Percentiles rank a stretch among this genome's conserved stretches.
phyloP scores from a whole-genome alignment of 2,888 invertebrate genomes.

The Diachrysia chrysitis region DNA sequence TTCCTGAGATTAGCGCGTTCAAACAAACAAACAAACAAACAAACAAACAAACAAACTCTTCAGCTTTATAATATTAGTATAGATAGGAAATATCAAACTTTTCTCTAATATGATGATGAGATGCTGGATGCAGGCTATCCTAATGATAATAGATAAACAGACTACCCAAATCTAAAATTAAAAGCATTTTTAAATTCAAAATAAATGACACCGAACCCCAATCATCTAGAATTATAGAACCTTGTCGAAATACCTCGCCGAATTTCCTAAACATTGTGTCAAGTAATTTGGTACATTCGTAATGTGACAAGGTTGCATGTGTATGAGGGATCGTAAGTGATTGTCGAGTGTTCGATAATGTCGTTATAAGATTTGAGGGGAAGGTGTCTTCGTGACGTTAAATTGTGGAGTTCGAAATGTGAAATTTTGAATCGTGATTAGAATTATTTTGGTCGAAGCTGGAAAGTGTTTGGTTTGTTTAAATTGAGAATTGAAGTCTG shows the following conservation, averaged over 20 bases:
- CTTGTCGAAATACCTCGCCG: conserved; percentile 29
- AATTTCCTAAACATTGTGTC: conserved; percentile 35
- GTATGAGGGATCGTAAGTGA: conserved; percentile 43
- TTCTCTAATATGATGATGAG: too few species aligned
- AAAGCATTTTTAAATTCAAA: conserved; percentile 28
- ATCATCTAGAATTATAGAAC: conserved; percentile 32
- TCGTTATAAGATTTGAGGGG: conserved; percentile 57
- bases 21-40: too few species aligned
- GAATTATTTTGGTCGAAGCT: conserved; percentile 12
- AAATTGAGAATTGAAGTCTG: not conserved
- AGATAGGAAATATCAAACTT: too few species aligned
- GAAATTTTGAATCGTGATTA: conserved; percentile 11
- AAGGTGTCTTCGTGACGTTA: conserved; percentile 31
- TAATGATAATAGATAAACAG: too few species aligned
- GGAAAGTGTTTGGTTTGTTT: not conserved
- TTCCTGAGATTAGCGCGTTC: too few species aligned
- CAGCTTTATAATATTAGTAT: too few species aligned
- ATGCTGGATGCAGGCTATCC: too few species aligned
- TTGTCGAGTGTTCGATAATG: conserved; percentile 46
- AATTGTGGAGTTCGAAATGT: conserved; percentile 37
- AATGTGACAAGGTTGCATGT: conserved; percentile 42
- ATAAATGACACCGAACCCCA: conserved; percentile 47
- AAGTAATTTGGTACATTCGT: conserved; percentile 26
- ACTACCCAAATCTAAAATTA: too few species aligned
- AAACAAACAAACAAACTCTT: too few species aligned